Base-by-base conservation (phyloP, 2,797 vertebrate species). In the Leptoclinus maculatus region DNA sequence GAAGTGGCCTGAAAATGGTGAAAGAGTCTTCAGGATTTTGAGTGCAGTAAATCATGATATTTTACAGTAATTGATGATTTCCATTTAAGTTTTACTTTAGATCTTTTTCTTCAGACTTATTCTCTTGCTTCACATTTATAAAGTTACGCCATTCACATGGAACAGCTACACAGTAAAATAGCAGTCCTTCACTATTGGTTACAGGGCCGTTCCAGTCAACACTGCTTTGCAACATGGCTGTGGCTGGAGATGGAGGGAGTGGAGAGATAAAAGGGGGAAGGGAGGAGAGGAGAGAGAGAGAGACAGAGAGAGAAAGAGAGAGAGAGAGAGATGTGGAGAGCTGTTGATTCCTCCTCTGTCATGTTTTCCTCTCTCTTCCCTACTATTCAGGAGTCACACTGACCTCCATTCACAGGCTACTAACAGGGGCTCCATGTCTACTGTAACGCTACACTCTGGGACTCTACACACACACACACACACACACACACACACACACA, bases 331-430 rank as follows among this genome's bases (percentile, higher is more conserved):
- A n/a, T 43, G 21, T 21, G 23, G 74, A 54, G 74, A 74, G 83
- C 32, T 63, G 73, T 82, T 53, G 70, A 74, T 82, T 90, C 71
- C 86, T 82, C 69, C 82, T 76, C 80, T 78, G 82, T 84, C 79
- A 83, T 83, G 76, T 83, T 85, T 76, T 81, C 72, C 21, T 85
- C 66, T 79, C 58, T 63, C 60, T 39, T n/a, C 16, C 11, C 58
- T 64, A 74, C 80, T 82, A 73, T 82, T 87, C 88, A 90, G 49
- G 53, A 90, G 79, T 88, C 84, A 92, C 87, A 91, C 85, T 91
- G 90, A 88, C 89, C 87, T 91, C 86, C 77, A 90, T 93, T 93
- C 82, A 91, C 65, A 0, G 59, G 65, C 77, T 66, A 39, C 72
- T 80, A 87, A 79, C 70, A 7, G 83, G 80, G 58, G 65, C 66